Evolutionary conservation across 2,888 invertebrate species (phyloP).

Genomic region (Seladonia tumulorum): DNA sequence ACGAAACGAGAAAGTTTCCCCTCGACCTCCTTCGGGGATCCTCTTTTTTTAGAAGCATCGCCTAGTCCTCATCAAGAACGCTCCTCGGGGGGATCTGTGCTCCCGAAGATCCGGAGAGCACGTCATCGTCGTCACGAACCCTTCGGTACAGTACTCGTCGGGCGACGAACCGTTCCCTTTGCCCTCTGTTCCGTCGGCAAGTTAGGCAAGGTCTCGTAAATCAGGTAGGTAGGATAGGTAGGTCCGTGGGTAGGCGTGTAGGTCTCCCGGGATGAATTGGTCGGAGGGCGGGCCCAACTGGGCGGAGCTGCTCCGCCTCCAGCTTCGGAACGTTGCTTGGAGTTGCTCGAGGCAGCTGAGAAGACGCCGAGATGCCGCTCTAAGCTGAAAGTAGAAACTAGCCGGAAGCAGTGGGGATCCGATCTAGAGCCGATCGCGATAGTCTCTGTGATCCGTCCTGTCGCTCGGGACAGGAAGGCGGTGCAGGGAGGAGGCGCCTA

Average conservation of each 20-base stretch:
- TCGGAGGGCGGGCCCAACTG: not conserved
- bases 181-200: conserved; percentile 45
- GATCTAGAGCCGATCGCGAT: not conserved
- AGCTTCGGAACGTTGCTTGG: not conserved
- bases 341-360: no score
- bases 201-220: conserved; percentile 55
- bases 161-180: conserved; percentile 43
- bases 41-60: conserved; percentile 20
- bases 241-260: not conserved
- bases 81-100: not conserved
- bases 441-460: not conserved
- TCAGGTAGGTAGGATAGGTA: conserved; percentile 65
- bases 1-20: conserved; percentile 27
- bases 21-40: not conserved
- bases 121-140: not conserved
- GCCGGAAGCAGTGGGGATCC: no score
- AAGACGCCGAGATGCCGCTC: no score
- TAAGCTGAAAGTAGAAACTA: no score
- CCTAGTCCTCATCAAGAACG: not conserved
- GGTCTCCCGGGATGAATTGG: conserved; percentile 54
- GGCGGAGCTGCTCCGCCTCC: not conserved
- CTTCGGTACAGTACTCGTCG: conserved; percentile 15
- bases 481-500: not conserved
- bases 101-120: not conserved
- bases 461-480: not conserved